Base-by-base conservation (phyloP, 64 coral and sea anemone genomes). In the Stichodactyla helianthus region DNA sequence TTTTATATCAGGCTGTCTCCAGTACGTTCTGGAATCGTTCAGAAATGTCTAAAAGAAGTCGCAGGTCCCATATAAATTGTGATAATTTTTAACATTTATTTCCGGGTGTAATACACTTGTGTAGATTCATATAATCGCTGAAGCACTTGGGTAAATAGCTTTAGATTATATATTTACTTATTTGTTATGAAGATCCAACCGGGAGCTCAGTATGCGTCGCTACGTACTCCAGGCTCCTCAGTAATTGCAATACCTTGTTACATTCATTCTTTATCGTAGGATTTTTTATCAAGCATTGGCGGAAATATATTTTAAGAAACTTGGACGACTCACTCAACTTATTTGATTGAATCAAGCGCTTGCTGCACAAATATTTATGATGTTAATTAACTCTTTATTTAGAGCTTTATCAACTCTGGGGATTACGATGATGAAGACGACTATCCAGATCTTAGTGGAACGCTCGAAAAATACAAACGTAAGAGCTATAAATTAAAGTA, bases 341-440 rank as follows among this genome's bases (percentile, higher is more conserved):
- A 12, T 2, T 15, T 16, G 20, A 59, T 83, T 17, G 14, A 44
- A 3, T 44, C 35, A 44, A 44, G 35, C 35, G 35, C 19, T 4
- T 16, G 54, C 65, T 79, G 57, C 28, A 62, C 79, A n/a, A 25
- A 18, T 26, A 71, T 87, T 19, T 44, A 55, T 60, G 62, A 81
- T 88, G 27, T 74, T 74, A 31, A 65, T 26, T 74, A 23, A 4
- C 27, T 23, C 10, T 44, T 57, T 77, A 59, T 84, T 52, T 80
- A 98, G 95, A 92, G 89, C 18, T 98, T 89, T 78, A 54, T 94
- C 15, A 84, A 70, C 28, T 89, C 87, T 22, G 95, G 95, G n/a
- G 93, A 98, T 70, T 98, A 98, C 50, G 95, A 98, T 92, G 95
- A 98, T 54, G 95, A 94, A 87, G 95, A 98, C 0, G 95, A 98